A percentile compares a stretch with the other conserved stretches of the same genome.
Evolutionary conservation across 2,888 invertebrate genomes (phyloP).

Genomic region (Agrilus cyanescens): DNA sequence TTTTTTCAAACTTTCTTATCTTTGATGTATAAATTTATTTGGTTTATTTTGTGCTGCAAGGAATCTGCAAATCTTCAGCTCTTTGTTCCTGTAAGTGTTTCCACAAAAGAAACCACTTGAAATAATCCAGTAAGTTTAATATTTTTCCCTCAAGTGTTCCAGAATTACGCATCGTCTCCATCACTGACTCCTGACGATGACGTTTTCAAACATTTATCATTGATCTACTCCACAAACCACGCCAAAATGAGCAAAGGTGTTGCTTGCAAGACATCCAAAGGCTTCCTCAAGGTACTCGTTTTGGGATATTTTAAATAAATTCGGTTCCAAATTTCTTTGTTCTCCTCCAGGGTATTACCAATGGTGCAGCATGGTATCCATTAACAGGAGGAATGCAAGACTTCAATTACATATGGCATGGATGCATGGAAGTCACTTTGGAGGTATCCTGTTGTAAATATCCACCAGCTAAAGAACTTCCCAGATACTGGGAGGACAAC

Average conservation of each 20-base stretch:
- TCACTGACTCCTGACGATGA: slow-evolving; percentile 87
- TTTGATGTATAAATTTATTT: neutral
- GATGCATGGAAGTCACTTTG: slow-evolving; percentile 90
- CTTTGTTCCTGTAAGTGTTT: slow-evolving; percentile 54
- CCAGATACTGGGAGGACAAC: slow-evolving; percentile 82
- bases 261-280: slow-evolving; percentile 65
- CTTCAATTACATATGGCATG: slow-evolving; percentile 86
- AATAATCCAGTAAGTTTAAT: too few species aligned
- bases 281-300: slow-evolving; percentile 48
- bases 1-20: neutral
- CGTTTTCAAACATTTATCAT: slow-evolving; percentile 75
- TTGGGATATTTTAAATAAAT: neutral
- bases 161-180: slow-evolving; percentile 69
- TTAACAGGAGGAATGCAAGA: slow-evolving; percentile 89
- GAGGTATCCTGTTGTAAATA: slow-evolving; percentile 93
- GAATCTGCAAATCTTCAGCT: slow-evolving; percentile 64
- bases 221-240: slow-evolving; percentile 78
- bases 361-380: slow-evolving; percentile 90
- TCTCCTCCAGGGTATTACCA: slow-evolving; percentile 69
- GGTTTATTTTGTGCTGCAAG: slow-evolving; percentile 37
- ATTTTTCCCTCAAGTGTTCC: slow-evolving; percentile 53
- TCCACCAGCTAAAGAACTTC: slow-evolving; percentile 68
- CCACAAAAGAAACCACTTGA: too few species aligned
- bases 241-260: slow-evolving; percentile 79
- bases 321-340: neutral